phyloP scores from a whole-genome alignment of 2,888 invertebrate genomes.

The Tipula helvola region DNA sequence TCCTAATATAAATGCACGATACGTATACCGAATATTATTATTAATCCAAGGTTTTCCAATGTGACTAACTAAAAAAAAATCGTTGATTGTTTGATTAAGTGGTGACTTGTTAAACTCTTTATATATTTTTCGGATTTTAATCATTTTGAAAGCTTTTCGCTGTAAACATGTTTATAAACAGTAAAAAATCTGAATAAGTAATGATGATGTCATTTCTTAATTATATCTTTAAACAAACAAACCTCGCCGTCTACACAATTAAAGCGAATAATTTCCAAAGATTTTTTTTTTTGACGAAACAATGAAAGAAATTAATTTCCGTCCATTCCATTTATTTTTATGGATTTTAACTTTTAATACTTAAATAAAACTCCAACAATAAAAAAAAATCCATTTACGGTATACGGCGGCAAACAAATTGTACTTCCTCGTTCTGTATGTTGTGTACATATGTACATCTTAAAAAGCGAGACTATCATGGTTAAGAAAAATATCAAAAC shows the following conservation, averaged over 20 bases:
- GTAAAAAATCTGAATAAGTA: background rate
- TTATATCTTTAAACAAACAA: background rate
- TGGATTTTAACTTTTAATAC: background rate
- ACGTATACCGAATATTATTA: background rate
- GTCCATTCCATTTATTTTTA: background rate
- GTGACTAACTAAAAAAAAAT: background rate
- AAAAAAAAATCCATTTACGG: background rate
- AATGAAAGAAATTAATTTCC: background rate
- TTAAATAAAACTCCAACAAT: background rate
- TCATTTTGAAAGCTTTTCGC: background rate
- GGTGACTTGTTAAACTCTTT: background rate
- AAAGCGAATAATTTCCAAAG: background rate
- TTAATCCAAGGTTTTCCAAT: background rate
- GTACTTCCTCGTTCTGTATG: background rate
- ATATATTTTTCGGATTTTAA: background rate
- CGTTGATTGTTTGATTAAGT: background rate
- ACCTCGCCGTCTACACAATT: background rate
- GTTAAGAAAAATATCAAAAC: background rate
- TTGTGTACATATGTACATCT: background rate
- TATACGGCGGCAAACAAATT: background rate
- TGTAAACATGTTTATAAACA: background rate
- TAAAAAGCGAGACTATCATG: background rate
- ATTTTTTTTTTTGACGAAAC: background rate
- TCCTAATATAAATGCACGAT: background rate
- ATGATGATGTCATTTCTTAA: background rate